These are phyloP conservation scores for Trichosurus vulpecula DNA, from an alignment of 2,797 vertebrate species.

Conservation along the genomic window DNA sequence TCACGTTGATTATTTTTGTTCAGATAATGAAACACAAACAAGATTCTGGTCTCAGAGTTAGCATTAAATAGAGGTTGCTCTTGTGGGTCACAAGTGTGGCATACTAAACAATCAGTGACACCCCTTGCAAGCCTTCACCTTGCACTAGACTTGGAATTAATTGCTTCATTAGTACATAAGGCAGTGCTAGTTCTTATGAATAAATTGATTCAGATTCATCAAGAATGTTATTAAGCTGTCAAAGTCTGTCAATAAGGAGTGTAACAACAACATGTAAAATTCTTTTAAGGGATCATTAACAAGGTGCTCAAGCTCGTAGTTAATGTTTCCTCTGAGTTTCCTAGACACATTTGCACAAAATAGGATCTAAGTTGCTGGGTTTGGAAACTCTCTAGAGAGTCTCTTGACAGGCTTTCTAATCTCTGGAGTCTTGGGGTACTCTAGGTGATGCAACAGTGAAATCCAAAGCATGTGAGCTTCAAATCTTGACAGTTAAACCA, in stretches of 20 bases:
- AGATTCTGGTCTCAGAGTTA: constrained; percentile 34
- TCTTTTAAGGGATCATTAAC: constrained; percentile 71
- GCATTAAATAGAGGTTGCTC: constrained; percentile 49
- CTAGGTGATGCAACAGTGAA: constrained; percentile 57
- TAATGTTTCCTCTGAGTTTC: constrained; percentile 66
- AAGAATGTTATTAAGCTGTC: constrained; percentile 71
- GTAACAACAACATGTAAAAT: constrained; percentile 71
- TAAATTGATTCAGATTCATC: constrained; percentile 74
- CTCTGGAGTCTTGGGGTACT: not conserved
- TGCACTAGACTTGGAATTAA: constrained; percentile 62
- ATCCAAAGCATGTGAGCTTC: constrained; percentile 60
- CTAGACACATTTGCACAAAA: constrained; percentile 58
- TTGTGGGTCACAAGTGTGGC: constrained; percentile 51
- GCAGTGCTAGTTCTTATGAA: constrained; percentile 69
- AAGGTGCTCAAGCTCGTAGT: constrained; percentile 8
- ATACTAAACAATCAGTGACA: constrained; percentile 56
- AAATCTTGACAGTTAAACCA: constrained; percentile 45
- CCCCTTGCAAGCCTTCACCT: not conserved
- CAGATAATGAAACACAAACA: constrained; percentile 41
- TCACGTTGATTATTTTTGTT: constrained; percentile 39
- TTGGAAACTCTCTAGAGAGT: constrained; percentile 63
- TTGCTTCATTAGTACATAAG: constrained; percentile 75
- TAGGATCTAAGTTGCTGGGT: constrained; percentile 38
- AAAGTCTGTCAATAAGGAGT: constrained; percentile 72
- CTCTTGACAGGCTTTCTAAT: constrained; percentile 29